Percentiles rank a stretch among this genome's conserved stretches.
phyloP scores from a whole-genome alignment of 2,797 vertebrate genomes.

The Heteromormyrus szaboi region DNA sequence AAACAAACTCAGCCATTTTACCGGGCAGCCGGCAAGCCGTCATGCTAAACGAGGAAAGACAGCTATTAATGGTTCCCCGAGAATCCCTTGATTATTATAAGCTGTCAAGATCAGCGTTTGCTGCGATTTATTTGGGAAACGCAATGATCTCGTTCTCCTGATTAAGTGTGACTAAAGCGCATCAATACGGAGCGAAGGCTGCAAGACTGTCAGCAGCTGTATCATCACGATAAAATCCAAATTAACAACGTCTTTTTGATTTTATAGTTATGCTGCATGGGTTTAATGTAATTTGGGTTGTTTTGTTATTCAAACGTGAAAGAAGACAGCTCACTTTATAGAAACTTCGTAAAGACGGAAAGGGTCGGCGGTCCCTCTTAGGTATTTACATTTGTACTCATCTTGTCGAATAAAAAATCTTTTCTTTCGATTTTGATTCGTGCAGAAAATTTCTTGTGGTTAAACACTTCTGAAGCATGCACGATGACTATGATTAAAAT shows the following conservation, averaged over 20 bases:
- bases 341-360: background rate
- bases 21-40: background rate
- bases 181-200: background rate
- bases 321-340: background rate
- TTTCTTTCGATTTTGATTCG: background rate
- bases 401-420: background rate
- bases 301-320: background rate
- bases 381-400: background rate
- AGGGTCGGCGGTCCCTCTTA: background rate
- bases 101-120: background rate
- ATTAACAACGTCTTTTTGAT: conserved; percentile 1
- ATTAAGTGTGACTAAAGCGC: conserved; percentile 7
- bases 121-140: background rate
- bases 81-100: conserved; percentile 4
- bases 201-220: conserved; percentile 1
- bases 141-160: background rate
- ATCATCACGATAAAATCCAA: background rate
- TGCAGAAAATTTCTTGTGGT: background rate
- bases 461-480: background rate
- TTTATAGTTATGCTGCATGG: background rate
- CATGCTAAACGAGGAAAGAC: background rate
- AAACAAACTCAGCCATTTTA: background rate
- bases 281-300: conserved; percentile 4
- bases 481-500: background rate
- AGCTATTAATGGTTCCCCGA: background rate